Conservation (phyloP, 2,888 invertebrate genomes). For the Cylloceria caligata region DNA sequence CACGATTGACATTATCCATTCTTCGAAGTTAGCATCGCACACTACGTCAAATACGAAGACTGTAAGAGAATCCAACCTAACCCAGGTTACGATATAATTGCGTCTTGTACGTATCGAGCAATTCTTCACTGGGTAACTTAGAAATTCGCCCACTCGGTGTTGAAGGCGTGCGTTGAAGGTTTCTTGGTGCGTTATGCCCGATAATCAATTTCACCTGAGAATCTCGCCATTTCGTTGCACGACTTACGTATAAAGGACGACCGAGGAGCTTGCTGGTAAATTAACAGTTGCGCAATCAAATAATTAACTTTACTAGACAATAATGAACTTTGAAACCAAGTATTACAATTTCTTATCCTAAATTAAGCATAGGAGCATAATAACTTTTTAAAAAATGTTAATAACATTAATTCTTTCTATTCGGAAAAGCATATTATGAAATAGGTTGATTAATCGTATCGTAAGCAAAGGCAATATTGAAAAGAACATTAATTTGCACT, state of each 20-base stretch:
- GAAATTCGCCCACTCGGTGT: slow-evolving; percentile 46
- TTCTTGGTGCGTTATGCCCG: not conserved
- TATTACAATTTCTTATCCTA: too few species aligned
- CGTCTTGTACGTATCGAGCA: slow-evolving; percentile 17
- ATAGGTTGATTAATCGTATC: too few species aligned
- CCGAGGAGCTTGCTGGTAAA: not conserved
- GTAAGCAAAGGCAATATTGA: too few species aligned
- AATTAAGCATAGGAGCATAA: not conserved
- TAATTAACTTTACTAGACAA: not conserved
- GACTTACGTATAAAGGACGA: not conserved
- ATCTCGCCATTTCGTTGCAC: not conserved
- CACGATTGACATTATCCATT: slow-evolving; percentile 62
- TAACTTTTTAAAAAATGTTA: too few species aligned
- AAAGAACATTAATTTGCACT: too few species aligned
- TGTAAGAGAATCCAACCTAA: slow-evolving; percentile 20
- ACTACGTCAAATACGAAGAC: not conserved
- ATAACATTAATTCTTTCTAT: too few species aligned
- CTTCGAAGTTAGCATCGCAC: slow-evolving; percentile 17
- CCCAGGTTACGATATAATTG: slow-evolving; percentile 48
- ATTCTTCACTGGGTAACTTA: slow-evolving; percentile 36
- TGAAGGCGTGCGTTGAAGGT: slow-evolving; percentile 54
- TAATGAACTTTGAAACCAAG: not conserved
- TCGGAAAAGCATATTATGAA: too few species aligned
- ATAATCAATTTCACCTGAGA: slow-evolving; percentile 18
- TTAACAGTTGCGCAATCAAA: not conserved